Evolutionary conservation across 2,797 vertebrate species (phyloP).

Genomic region (Benthosema pterotum): DNA sequence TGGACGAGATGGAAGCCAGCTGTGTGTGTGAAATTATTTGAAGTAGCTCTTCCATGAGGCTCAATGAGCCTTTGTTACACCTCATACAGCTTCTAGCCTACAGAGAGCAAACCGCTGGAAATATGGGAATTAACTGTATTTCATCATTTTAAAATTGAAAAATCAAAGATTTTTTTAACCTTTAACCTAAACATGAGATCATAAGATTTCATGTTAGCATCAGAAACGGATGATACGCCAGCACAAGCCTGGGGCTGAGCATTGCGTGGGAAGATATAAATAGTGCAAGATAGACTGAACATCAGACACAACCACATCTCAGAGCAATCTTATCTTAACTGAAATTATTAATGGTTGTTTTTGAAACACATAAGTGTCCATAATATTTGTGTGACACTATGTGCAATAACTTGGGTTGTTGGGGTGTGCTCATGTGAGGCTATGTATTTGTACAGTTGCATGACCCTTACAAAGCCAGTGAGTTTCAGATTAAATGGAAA

Average conservation of each 20-base stretch:
- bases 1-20: not conserved
- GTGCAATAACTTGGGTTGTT: conserved; percentile 14
- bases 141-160: not conserved
- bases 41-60: not conserved
- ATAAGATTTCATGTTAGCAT: not conserved
- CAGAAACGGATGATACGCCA: conserved; percentile 29
- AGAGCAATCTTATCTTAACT: not conserved
- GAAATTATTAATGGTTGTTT: not conserved
- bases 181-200: not conserved
- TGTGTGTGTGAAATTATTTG: conserved; percentile 9
- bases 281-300: conserved; percentile 38
- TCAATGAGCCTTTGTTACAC: conserved; percentile 6
- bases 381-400: not conserved
- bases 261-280: conserved; percentile 45
- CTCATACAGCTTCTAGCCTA: conserved; percentile 19
- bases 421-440: conserved; percentile 3
- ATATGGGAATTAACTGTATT: not conserved
- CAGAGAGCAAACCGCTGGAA: conserved; percentile 7
- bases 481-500: conserved; percentile 33
- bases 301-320: conserved; percentile 17
- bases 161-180: not conserved
- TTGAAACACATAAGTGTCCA: no score
- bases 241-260: conserved; percentile 27
- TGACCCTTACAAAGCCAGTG: conserved; percentile 30
- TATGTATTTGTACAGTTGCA: not conserved